A percentile compares a stretch with the other conserved stretches of the same genome.
Conservation (phyloP, 2,797 vertebrate species). For the Clarias fuscus region DNA sequence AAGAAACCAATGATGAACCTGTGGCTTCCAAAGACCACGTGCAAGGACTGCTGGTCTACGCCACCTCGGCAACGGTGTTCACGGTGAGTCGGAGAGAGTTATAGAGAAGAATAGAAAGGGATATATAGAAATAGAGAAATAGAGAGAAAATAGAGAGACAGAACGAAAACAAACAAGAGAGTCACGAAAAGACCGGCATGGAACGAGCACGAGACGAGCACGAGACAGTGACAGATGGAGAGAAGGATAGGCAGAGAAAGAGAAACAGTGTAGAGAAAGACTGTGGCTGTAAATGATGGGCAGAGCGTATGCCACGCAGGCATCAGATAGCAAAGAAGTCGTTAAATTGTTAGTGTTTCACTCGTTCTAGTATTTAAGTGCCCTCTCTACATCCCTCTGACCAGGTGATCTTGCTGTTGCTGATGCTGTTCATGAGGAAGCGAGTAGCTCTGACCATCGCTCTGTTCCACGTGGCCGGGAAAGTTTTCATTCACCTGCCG, state of each 20-base stretch:
- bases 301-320: not conserved
- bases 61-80: slow-evolving; percentile 89
- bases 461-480: slow-evolving; percentile 95
- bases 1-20: slow-evolving; percentile 66
- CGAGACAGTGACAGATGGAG: not conserved
- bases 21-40: slow-evolving; percentile 79
- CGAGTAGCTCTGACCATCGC: slow-evolving; percentile 93
- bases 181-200: not conserved
- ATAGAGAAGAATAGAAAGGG: not conserved
- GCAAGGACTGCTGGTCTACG: slow-evolving; percentile 90
- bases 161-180: not conserved
- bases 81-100: slow-evolving; percentile 72
- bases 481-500: slow-evolving; percentile 93
- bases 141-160: not conserved
- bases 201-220: not conserved
- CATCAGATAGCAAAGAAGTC: slow-evolving; percentile 15
- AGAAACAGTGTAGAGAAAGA: not conserved
- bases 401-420: slow-evolving; percentile 88
- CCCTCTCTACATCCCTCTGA: not conserved
- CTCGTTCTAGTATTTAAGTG: not conserved
- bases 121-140: too few species aligned
- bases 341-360: not conserved
- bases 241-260: not conserved
- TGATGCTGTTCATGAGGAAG: slow-evolving; percentile 96
- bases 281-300: slow-evolving; percentile 17